These are phyloP conservation scores for Uria lomvia DNA, from an alignment of 2,113 vertebrate genomes.

Conservation along the genomic window DNA sequence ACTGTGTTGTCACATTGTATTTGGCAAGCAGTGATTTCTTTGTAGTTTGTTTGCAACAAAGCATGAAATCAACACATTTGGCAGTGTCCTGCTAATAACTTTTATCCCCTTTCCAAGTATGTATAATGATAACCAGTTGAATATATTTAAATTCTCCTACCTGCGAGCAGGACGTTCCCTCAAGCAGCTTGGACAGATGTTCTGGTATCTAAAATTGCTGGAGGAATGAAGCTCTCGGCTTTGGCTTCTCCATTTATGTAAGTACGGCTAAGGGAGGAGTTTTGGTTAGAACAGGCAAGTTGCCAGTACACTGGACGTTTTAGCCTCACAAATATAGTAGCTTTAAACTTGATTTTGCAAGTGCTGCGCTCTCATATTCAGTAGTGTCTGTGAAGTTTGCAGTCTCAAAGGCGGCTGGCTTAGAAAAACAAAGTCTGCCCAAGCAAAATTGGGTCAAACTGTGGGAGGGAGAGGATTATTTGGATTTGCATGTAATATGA, in stretches of 20 bases:
- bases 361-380: background rate
- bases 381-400: background rate
- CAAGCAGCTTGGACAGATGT: background rate
- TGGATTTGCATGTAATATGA: background rate
- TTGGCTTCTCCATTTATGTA: background rate
- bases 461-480: constrained; percentile 7
- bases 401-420: background rate
- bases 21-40: background rate
- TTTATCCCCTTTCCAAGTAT: background rate
- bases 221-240: background rate
- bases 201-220: background rate
- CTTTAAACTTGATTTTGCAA: background rate
- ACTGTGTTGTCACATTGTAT: rapidly evolving
- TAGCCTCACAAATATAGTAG: background rate
- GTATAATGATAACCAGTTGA: background rate
- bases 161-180: background rate
- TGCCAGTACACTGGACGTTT: background rate
- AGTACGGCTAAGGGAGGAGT: background rate
- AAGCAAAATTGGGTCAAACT: constrained; percentile 30
- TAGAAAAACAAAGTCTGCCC: background rate
- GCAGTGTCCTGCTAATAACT: background rate
- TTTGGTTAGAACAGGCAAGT: background rate
- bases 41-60: background rate
- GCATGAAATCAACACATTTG: background rate
- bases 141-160: background rate